Evolutionary conservation across 1,140 invertebrate species (phyloP).

Genomic region (Polypedilum vanderplanki): DNA sequence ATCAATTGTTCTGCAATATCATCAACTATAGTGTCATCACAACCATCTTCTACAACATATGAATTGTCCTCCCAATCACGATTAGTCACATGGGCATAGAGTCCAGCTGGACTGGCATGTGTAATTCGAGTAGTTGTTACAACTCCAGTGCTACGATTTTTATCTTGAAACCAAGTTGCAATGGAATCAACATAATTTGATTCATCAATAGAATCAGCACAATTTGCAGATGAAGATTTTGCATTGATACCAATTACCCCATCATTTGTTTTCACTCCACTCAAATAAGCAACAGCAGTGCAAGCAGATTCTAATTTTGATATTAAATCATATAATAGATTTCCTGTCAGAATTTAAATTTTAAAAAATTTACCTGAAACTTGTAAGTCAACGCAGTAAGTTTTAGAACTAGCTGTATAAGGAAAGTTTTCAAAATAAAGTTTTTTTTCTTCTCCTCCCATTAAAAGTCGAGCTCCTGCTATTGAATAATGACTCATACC

Average conservation of each 20-base stretch:
- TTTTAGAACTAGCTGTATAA: slow-evolving; percentile 63
- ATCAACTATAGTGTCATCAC: slow-evolving; percentile 46
- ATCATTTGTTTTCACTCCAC: slow-evolving; percentile 75
- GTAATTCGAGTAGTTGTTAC: slow-evolving; percentile 74
- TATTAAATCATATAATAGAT: background rate
- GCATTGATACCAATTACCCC: slow-evolving; percentile 70
- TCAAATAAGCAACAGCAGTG: slow-evolving; percentile 71
- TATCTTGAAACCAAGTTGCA: slow-evolving; percentile 62
- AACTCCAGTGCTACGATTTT: slow-evolving; percentile 64
- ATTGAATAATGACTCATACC: slow-evolving; percentile 71
- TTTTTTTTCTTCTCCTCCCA: slow-evolving; percentile 58
- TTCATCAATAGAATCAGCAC: slow-evolving; percentile 49
- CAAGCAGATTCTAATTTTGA: slow-evolving; percentile 42
- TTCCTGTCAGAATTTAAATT: background rate
- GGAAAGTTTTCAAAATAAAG: slow-evolving; percentile 70
- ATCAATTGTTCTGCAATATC: slow-evolving; percentile 72
- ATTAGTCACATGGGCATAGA: slow-evolving; percentile 65
- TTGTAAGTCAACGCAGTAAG: slow-evolving; percentile 69
- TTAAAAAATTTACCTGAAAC: slow-evolving; percentile 46
- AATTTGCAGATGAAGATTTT: slow-evolving; percentile 52
- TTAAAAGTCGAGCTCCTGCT: slow-evolving; percentile 57
- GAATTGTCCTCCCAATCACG: slow-evolving; percentile 71
- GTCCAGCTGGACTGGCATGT: slow-evolving; percentile 66
- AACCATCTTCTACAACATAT: slow-evolving; percentile 44
- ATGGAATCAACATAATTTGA: slow-evolving; percentile 57